Percentiles rank a stretch among this genome's conserved stretches.
Evolutionary conservation across 2,888 invertebrate species (phyloP).

Genomic region (Miltochrista miniata): DNA sequence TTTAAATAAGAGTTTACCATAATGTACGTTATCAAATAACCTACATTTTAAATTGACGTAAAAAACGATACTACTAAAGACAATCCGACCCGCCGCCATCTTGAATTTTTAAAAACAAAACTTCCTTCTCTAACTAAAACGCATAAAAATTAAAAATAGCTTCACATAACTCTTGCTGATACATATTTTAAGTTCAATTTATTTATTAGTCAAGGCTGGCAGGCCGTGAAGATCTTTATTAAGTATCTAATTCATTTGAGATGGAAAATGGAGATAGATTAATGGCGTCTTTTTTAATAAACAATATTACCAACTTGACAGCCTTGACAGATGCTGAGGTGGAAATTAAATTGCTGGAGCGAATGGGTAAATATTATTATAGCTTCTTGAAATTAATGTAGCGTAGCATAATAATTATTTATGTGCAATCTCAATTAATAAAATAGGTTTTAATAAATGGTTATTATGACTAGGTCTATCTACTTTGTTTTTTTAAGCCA

Average conservation of each 20-base stretch:
- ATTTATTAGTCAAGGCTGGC: conserved; percentile 39
- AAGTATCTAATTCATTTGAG: conserved; percentile 57
- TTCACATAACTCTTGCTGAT: conserved; percentile 16
- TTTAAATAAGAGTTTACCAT: too few species aligned
- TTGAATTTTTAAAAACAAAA: neutral
- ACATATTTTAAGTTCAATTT: conserved; percentile 34
- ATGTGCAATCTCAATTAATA: too few species aligned
- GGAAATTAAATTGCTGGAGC: conserved; percentile 29
- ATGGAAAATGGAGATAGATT: conserved; percentile 49
- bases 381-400: too few species aligned
- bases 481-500: too few species aligned
- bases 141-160: conserved; percentile 12
- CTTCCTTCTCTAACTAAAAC: conserved; percentile 1
- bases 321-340: conserved; percentile 40
- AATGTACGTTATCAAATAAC: too few species aligned
- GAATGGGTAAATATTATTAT: conserved; percentile 13
- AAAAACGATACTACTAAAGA: too few species aligned
- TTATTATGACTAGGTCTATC: too few species aligned
- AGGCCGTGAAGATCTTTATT: conserved; percentile 54
- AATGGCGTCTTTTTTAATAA: conserved; percentile 54
- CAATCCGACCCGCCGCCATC: neutral
- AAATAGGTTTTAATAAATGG: too few species aligned
- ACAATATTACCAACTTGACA: conserved; percentile 48
- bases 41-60: too few species aligned
- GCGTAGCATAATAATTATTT: too few species aligned